Base-by-base conservation (phyloP, 2,888 invertebrate species). In the Prosopocoilus inquinatus region DNA sequence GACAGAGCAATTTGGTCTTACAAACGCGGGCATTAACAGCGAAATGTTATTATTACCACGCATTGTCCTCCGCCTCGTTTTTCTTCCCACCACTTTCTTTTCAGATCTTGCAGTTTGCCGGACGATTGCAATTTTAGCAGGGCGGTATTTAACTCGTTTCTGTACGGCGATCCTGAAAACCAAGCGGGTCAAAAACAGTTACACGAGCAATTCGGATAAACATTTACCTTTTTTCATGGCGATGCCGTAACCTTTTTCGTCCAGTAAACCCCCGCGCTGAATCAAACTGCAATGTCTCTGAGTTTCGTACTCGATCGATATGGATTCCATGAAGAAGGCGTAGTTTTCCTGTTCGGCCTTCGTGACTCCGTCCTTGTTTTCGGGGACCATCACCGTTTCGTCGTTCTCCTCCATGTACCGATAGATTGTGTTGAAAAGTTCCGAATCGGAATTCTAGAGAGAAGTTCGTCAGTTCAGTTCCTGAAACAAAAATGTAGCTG, bases 21-120 rank as follows among this genome's bases (percentile, higher is more conserved):
- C n/a, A n/a, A n/a, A n/a, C n/a, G n/a, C n/a, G n/a, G n/a, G n/a
- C n/a, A n/a, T 3, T 28, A 28, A 28, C 5, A 28, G 1, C 5
- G 7, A 48, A 20, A 8, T 34, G 11, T 16, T 5, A 3, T 9
- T 2, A 75, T 77, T 75, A 85, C 85, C 55, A 74, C 76, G 38
- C 50, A 50, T n/a, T 34, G 38, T 9, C 88, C 88, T 35, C 88
- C 89, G 11, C 88, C 91, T 61, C 88, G 81, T 75, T 87, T 87
- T 76, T 91, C 88, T 71, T 89, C 88, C 95, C 95, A 96, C 95
- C 95, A 96, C 71, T 87, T 88, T 54, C 86, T 85, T 78, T 93
- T 92, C 79, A 95, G 81, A 64, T 83, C 81, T 15, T 85, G 86
- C 57, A 96, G 81, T 59, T 82, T 81, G 15, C 94, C 94, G 53